Percentiles rank a stretch among this genome's conserved stretches.
These are phyloP conservation scores for Micrastur ruficollis DNA, from an alignment of 2,797 vertebrate species.

Conservation along the genomic window DNA sequence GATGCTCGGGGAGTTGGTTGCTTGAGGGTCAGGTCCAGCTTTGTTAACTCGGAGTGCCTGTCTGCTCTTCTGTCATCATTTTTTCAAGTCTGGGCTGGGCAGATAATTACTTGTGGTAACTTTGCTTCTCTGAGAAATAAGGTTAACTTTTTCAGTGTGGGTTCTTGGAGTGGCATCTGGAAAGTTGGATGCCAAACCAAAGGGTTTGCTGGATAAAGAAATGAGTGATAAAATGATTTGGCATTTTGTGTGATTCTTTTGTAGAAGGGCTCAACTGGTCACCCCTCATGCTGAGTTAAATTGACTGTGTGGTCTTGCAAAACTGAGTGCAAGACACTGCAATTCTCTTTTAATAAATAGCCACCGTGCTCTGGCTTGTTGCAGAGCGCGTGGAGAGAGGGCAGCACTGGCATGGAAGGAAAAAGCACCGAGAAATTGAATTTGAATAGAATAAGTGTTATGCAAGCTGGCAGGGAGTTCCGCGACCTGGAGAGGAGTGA, in stretches of 20 bases:
- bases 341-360: not conserved
- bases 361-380: not conserved
- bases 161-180: not conserved
- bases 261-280: not conserved
- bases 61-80: not conserved
- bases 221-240: not conserved
- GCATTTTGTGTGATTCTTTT: not conserved
- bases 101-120: not conserved
- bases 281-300: not conserved
- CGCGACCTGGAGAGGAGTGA: not conserved
- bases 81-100: not conserved
- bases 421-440: not conserved
- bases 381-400: accelerated
- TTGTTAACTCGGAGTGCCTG: not conserved
- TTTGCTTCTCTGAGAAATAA: not conserved
- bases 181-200: not conserved
- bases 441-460: not conserved
- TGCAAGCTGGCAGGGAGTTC: not conserved
- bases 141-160: not conserved
- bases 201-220: not conserved
- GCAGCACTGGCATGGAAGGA: not conserved
- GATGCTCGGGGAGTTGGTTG: not conserved
- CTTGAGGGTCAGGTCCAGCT: not conserved
- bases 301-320: not conserved
- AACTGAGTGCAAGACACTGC: not conserved